Percentiles rank a stretch among this genome's conserved stretches.
Conservation (phyloP, 2,797 vertebrate species). For the Crocidura indochinensis region DNA sequence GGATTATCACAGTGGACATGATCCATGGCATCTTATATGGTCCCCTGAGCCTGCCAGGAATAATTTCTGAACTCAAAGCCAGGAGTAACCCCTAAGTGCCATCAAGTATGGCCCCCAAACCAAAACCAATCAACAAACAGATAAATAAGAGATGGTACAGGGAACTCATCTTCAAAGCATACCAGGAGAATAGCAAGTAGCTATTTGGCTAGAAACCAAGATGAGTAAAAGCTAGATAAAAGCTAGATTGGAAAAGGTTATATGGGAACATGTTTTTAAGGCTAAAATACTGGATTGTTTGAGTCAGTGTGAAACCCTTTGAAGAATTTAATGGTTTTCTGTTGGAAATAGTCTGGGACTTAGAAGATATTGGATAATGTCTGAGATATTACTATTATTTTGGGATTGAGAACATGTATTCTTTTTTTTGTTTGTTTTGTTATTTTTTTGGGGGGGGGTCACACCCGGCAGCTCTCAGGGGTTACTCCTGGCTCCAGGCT, state of each 20-base stretch:
- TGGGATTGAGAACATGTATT: neutral
- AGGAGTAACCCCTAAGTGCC: too few species aligned
- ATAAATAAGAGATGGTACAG: neutral
- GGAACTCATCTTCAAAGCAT: neutral
- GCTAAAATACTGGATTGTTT: neutral
- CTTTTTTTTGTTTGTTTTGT: too few species aligned
- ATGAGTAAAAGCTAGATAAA: slow-evolving; percentile 30
- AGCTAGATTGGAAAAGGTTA: neutral
- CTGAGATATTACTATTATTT: neutral
- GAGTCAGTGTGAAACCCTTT: neutral
- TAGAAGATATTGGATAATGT: neutral
- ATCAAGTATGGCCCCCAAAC: too few species aligned
- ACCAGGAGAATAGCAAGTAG: neutral
- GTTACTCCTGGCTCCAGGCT: too few species aligned
- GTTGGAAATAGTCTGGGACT: neutral
- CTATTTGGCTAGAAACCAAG: neutral
- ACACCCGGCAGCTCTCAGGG: too few species aligned
- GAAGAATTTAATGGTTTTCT: slow-evolving; percentile 1
- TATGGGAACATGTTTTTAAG: neutral
- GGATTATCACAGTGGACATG: too few species aligned
- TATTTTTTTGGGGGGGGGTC: too few species aligned
- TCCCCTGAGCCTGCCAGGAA: too few species aligned
- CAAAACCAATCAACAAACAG: too few species aligned
- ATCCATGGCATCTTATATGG: too few species aligned
- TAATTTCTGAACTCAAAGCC: too few species aligned